Evolutionary conservation across 2,113 vertebrate species (phyloP), one percentile per base, ranked within the genome.

Genomic region (Vireo altiloquus): DNA sequence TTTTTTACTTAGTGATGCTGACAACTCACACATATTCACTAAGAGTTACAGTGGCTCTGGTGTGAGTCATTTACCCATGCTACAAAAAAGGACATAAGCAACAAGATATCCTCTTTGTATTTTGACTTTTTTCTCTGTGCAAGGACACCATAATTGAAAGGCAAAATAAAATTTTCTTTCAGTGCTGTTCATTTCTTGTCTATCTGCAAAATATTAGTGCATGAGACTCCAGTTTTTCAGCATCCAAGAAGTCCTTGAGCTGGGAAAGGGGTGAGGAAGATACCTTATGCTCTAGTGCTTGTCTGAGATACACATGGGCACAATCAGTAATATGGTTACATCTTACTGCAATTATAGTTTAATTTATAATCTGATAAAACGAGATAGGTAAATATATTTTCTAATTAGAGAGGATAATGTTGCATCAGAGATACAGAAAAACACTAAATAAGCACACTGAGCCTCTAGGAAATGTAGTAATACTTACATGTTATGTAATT

Each of bases 371-470:
- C 39, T 15, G 17, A 85, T 86, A 80, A 82, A 93, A 52, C 20
- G 54, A 11, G 49, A 72, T 25, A 56, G 64, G 81, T 71, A 94
- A 95, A 94, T 74, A 93, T 56, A 56, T 74, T 72, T 92, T 79
- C 59, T 87, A 91, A 95, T 95, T 89, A 92, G 37, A 31, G 35
- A 91, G 84, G 70, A 87, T 79, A 84, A 82, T 39, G 16, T 59
- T 75, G 37, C 42, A 82, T 89, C 28, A 60, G 60, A 95, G 66
- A 89, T 50, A 25, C 1, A 3, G 27, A 79, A 85, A 93, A 95
- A 69, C 18, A 60, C 52, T 82, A 64, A 89, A 87, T 85, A 96
- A 96, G 94, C 30, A 93, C 11, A 65, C 23, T 49, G 54, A 94
- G 65, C 42, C 50, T 75, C 65, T 76, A 94, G 70, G 81, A 87